phyloP scores from a whole-genome alignment of 1,140 invertebrate genomes.

The Heliconius himera region DNA sequence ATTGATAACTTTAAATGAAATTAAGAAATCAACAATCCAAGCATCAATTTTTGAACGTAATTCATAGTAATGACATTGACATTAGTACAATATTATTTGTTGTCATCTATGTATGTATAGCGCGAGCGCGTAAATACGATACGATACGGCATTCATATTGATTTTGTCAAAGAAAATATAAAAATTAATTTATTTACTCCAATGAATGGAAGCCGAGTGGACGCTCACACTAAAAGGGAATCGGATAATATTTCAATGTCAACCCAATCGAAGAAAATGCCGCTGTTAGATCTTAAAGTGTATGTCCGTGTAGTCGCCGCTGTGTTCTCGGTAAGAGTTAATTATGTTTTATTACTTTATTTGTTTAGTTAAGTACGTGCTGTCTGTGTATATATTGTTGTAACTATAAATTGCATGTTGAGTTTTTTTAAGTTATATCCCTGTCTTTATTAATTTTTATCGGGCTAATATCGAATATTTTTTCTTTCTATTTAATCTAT shows the following conservation, averaged over 20 bases:
- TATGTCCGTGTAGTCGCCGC: slow-evolving; percentile 69
- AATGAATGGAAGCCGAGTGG: slow-evolving; percentile 26
- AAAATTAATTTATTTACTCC: slow-evolving; percentile 24
- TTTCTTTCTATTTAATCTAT: not conserved
- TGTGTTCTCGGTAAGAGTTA: slow-evolving; percentile 58
- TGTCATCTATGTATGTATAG: slow-evolving; percentile 27
- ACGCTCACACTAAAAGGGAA: slow-evolving; percentile 22
- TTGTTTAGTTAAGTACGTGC: not conserved
- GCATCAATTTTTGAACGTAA: not conserved
- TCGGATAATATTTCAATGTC: slow-evolving; percentile 54
- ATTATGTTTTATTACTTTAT: slow-evolving; percentile 30
- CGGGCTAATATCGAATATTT: not conserved
- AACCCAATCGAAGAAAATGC: slow-evolving; percentile 68
- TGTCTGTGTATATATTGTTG: not conserved
- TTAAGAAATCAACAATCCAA: not conserved
- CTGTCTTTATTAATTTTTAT: not conserved
- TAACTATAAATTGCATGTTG: not conserved
- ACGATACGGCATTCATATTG: slow-evolving; percentile 37
- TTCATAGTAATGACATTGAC: slow-evolving; percentile 31
- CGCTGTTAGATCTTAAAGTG: slow-evolving; percentile 64
- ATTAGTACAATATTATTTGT: slow-evolving; percentile 22
- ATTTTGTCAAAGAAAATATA: slow-evolving; percentile 34
- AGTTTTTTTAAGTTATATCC: not conserved
- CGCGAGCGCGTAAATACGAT: slow-evolving; percentile 42
- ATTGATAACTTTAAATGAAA: not conserved